Base-by-base conservation (phyloP, 2,888 invertebrate species). In the Autographa gamma region DNA sequence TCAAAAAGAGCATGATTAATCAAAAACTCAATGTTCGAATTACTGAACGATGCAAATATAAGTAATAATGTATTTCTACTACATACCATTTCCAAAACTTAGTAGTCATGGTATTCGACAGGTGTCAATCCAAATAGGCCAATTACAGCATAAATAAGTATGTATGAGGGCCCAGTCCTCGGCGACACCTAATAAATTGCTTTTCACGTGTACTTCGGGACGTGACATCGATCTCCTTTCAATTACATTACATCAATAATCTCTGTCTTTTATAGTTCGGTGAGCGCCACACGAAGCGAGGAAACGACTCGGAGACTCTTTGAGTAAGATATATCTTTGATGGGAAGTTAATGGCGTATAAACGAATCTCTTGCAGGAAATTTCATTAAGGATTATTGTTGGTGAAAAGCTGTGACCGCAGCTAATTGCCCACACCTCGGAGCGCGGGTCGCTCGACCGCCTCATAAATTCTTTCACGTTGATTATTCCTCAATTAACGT, bases 321-420 rank as follows among this genome's bases (percentile, higher is more conserved):
- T 56, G 63, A 73, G 63, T 61, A 63, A 79, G 69, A 74, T 70
- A 74, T 80, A 75, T 79, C 78, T 85, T 84, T 85, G 81, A 84
- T 84, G 78, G 81, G 74, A 77, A 83, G 82, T 82, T 90, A 91
- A 91, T 88, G 86, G 90, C 82, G 85, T 85, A 88, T 91, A 86
- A 90, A 88, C 81, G 86, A 87, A 89, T 88, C 85, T 86, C 80
- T 80, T 71, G 78, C 74, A 81, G 85, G 80, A 88, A 90, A 90
- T 90, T 90, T 91, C 85, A 91, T 91, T 90, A 88, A 78, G 69
- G 80, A 83, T 86, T 83, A 86, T 88, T 85, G 83, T 87, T 78
- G 75, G 73, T 71, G 77, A 77, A 79, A 77, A 77, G 76, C 76
- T 77, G 76, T 76, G 79, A 79, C 70, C 81, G 73, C 77, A 60